Evolutionary conservation across 2,113 vertebrate species (phyloP), one percentile per base, ranked within the genome.

Genomic region (Ciconia boyciana): DNA sequence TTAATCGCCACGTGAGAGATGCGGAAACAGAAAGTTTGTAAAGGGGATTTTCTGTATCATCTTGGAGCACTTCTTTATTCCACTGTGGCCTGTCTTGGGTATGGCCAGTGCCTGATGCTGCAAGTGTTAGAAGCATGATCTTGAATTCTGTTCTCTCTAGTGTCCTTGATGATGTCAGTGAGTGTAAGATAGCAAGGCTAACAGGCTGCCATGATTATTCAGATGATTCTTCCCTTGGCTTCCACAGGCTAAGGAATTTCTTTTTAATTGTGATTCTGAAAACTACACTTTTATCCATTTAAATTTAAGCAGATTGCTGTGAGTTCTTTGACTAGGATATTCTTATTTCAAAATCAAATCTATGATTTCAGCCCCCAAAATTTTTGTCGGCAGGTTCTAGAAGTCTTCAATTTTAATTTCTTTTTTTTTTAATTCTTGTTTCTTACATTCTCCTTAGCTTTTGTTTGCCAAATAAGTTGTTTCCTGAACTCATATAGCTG

Each of bases 21-120:
- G 43, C 13, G 36, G 81, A 89, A 80, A 31, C 0, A 0, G 25
- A 49, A 55, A 0, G 1, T 34, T 75, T 85, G 13, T 41, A 14
- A 39, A 81, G 36, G 61, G 20, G 11, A 9, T 61, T 62, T 80
- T 55, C 11, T 54, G 20, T 88, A 32, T 61, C 26, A 6, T 55
- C n/a, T 44, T 49, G 48, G 54, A 36, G 28, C 43, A 16, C 15
- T 16, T 46, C 9, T 41, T 70, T 65, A n/a, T 78, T 78, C 29
- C 17, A 28, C 29, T 14, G 14, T 32, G 54, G 39, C 21, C 43
- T 28, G 0, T 39, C 49, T 36, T 48, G 34, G 21, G 13, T 75
- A 51, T 19, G 13, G 32, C 48, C 36, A 31, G 29, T 46, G 48
- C 49, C 17, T 46, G 43, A n/a, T 69, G 62, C 49, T 15, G 18